A percentile compares a stretch with the other conserved stretches of the same genome.
phyloP scores from a whole-genome alignment of 2,113 vertebrate genomes.

The Pseudopipra pipra region DNA sequence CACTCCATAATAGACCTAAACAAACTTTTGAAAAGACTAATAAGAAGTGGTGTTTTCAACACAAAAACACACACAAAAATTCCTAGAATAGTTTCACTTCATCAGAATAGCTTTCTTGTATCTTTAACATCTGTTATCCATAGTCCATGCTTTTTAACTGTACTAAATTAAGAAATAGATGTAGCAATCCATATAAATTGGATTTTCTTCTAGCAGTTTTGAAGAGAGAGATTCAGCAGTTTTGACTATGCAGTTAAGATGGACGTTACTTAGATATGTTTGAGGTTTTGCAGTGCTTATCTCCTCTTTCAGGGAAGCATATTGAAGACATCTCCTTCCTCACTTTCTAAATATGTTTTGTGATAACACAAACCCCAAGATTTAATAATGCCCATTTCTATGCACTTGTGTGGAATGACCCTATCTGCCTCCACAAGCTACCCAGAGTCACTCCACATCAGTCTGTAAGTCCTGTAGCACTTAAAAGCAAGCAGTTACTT shows the following conservation, averaged over 20 bases:
- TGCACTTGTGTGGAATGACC: not conserved
- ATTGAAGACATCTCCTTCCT: not conserved
- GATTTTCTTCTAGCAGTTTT: not conserved
- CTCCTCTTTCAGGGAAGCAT: not conserved
- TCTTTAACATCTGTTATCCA: not conserved
- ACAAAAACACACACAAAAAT: conserved; percentile 4
- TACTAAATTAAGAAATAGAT: not conserved
- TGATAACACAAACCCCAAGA: not conserved
- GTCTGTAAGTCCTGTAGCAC: not conserved
- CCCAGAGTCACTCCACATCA: not conserved
- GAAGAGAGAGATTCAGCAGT: not conserved
- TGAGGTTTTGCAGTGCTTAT: not conserved
- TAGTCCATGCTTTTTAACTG: not conserved
- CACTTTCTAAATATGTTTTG: not conserved
- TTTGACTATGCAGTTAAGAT: not conserved
- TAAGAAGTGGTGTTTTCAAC: not conserved
- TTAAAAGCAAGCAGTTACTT: not conserved
- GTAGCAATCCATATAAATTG: not conserved
- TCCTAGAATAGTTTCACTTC: conserved; percentile 10
- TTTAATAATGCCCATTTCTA: not conserved
- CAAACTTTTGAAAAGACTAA: not conserved
- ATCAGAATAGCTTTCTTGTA: not conserved
- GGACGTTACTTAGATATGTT: not conserved
- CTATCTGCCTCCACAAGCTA: rapidly evolving
- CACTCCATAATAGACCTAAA: not conserved